These are phyloP conservation scores for Taenioides sp. DNA, from an alignment of 2,797 vertebrate genomes.

Conservation along the genomic window DNA sequence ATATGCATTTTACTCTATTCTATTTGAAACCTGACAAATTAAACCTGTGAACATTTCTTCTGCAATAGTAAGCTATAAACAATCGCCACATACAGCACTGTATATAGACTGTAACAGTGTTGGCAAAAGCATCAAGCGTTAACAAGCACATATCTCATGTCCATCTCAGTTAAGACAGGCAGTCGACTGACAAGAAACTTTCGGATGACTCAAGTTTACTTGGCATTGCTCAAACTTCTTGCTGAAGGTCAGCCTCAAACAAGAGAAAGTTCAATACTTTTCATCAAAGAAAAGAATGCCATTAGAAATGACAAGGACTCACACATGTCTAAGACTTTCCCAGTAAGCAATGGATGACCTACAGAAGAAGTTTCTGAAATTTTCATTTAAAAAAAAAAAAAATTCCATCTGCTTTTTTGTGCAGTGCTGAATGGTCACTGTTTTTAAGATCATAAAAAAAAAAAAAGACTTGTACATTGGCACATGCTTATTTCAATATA, in stretches of 20 bases:
- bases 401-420: no score
- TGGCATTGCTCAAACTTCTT: background rate
- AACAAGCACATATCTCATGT: slow-evolving; percentile 10
- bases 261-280: background rate
- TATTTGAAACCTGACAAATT: background rate
- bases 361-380: background rate
- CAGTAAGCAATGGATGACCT: background rate
- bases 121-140: slow-evolving; percentile 37
- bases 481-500: slow-evolving; percentile 6
- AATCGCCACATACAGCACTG: slow-evolving; percentile 14
- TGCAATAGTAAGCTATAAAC: background rate
- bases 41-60: background rate
- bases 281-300: background rate
- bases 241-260: slow-evolving; percentile 5
- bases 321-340: background rate
- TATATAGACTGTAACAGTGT: slow-evolving; percentile 30
- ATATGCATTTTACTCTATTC: background rate
- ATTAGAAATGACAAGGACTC: background rate
- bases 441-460: background rate
- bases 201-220: background rate
- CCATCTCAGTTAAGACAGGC: background rate
- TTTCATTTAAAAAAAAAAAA: no score
- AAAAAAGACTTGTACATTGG: no score
- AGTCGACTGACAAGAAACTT: slow-evolving; percentile 2
- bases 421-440: slow-evolving; percentile 15